Percentiles rank a stretch among this genome's conserved stretches.
Evolutionary conservation across 2,888 invertebrate species (phyloP).

Genomic region (Griposia aprilina): DNA sequence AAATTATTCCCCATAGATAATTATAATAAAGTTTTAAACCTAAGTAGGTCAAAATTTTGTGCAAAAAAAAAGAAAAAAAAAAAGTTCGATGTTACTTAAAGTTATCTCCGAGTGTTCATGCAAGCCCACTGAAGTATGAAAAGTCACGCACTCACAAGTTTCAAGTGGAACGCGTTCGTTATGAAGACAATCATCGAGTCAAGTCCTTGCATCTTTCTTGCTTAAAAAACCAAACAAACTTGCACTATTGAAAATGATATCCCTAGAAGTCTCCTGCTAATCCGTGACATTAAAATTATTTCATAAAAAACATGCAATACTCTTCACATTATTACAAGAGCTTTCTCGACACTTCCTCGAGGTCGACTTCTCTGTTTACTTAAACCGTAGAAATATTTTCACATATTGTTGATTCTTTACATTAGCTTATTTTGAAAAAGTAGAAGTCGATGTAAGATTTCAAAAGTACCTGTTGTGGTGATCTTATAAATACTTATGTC

Average conservation of each 20-base stretch:
- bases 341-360: neutral
- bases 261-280: neutral
- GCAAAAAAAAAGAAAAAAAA: too few species aligned
- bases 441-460: neutral
- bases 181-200: neutral
- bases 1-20: too few species aligned
- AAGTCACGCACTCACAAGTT: neutral
- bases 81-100: too few species aligned
- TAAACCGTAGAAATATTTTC: neutral
- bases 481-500: too few species aligned
- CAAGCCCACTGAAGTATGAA: neutral
- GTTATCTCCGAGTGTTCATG: neutral
- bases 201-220: neutral
- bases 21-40: too few species aligned
- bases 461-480: too few species aligned
- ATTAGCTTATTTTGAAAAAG: neutral
- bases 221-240: neutral
- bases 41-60: too few species aligned
- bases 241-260: neutral
- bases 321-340: neutral
- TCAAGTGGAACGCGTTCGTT: neutral
- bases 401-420: neutral
- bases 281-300: neutral
- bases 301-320: neutral
- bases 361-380: neutral